These are phyloP conservation scores for Spodoptera littoralis DNA, from an alignment of 2,888 invertebrate species.

Conservation along the genomic window DNA sequence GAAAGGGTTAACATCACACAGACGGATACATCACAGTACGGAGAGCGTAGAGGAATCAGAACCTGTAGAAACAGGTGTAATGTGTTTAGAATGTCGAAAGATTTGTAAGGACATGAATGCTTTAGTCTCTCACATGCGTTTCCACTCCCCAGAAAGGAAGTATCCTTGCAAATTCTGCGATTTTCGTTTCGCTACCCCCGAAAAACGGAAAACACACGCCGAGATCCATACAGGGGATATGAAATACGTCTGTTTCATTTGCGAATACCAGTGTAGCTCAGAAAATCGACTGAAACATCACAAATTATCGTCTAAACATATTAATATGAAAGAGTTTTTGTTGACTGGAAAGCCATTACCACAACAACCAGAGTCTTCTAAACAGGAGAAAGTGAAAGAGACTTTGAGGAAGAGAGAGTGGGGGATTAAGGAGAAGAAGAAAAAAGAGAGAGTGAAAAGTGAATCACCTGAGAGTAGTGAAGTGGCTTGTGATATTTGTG, in stretches of 20 bases:
- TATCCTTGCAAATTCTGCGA: constrained; percentile 85
- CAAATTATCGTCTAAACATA: constrained; percentile 79
- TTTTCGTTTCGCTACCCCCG: constrained; percentile 81
- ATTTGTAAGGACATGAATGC: constrained; percentile 81
- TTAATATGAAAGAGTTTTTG: constrained; percentile 80
- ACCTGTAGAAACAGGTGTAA: constrained; percentile 70
- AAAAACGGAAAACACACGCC: constrained; percentile 78
- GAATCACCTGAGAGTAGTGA: constrained; percentile 41
- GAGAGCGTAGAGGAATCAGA: constrained; percentile 70
- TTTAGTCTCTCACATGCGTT: constrained; percentile 79
- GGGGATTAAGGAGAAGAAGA: constrained; percentile 67
- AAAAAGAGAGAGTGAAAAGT: constrained; percentile 58
- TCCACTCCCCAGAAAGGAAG: constrained; percentile 80
- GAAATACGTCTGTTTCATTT: constrained; percentile 85
- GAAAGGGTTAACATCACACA: constrained; percentile 79
- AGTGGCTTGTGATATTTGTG: constrained; percentile 81
- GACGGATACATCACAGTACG: constrained; percentile 77
- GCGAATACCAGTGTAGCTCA: constrained; percentile 84
- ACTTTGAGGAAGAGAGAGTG: constrained; percentile 64
- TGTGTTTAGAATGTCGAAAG: constrained; percentile 83
- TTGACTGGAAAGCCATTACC: constrained; percentile 73
- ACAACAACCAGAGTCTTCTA: constrained; percentile 67
- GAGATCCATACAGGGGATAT: constrained; percentile 84
- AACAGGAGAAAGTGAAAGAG: constrained; percentile 61
- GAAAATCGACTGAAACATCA: constrained; percentile 80